Percentiles rank a stretch among this genome's conserved stretches.
phyloP scores from a whole-genome alignment of 2,888 invertebrate genomes.

The Alcis repandata region DNA sequence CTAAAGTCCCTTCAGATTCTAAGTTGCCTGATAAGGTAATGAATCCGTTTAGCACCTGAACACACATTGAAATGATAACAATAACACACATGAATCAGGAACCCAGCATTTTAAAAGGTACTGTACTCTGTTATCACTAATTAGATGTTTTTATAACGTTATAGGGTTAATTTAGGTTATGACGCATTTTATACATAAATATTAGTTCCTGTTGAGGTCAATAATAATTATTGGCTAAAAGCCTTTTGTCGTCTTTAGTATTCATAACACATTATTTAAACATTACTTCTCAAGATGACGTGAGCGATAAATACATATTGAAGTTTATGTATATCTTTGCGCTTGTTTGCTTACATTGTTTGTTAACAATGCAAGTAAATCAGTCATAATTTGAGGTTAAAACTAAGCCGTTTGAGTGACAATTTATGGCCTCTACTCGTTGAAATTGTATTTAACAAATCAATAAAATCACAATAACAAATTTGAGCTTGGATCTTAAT shows the following conservation, averaged over 20 bases:
- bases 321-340: constrained; percentile 25
- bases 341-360: constrained; percentile 31
- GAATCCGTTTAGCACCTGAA: background rate
- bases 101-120: too few species aligned
- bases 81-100: too few species aligned
- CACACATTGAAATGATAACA: background rate
- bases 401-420: constrained; percentile 1
- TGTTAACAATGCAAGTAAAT: constrained; percentile 34
- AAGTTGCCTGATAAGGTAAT: background rate
- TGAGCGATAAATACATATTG: constrained; percentile 25
- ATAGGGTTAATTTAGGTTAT: constrained; percentile 12
- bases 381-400: constrained; percentile 30
- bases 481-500: background rate
- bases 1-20: background rate
- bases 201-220: constrained; percentile 20
- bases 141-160: too few species aligned
- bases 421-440: background rate
- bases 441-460: constrained; percentile 4
- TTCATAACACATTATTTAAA: constrained; percentile 33
- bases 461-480: constrained; percentile 1
- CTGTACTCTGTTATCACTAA: too few species aligned
- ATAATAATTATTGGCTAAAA: constrained; percentile 32
- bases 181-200: constrained; percentile 28
- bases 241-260: constrained; percentile 12
- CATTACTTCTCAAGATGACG: constrained; percentile 30